A percentile compares a stretch with the other conserved stretches of the same genome.
Evolutionary conservation across 23 tunicate genomes (phyloP).

Genomic region (Halocynthia roretzi): DNA sequence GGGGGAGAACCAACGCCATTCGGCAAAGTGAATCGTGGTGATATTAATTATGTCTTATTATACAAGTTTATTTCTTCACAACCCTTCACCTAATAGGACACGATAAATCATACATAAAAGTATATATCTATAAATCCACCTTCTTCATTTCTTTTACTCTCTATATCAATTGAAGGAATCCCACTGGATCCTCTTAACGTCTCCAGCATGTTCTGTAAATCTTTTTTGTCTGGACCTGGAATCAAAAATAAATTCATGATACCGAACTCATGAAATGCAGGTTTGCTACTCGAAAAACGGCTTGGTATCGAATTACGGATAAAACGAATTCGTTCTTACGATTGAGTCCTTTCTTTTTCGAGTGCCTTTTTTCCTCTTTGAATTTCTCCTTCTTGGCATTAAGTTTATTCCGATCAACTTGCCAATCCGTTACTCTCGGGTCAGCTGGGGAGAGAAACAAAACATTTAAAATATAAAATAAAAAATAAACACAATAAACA

Average conservation of each 20-base stretch:
- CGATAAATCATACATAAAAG: too few relatives aligned
- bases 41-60: too few relatives aligned
- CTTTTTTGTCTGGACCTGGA: conserved; percentile 74
- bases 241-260: neutral
- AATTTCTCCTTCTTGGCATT: conserved; percentile 83
- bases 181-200: conserved; percentile 51
- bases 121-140: neutral
- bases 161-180: neutral
- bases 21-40: too few relatives aligned
- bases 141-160: neutral
- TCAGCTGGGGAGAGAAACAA: conserved; percentile 29
- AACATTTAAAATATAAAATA: neutral
- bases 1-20: too few relatives aligned
- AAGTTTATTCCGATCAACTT: conserved; percentile 71
- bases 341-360: conserved; percentile 72
- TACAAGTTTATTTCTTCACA: too few relatives aligned
- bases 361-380: conserved; percentile 49
- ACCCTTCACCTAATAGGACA: too few relatives aligned
- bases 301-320: neutral
- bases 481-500: too few relatives aligned
- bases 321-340: conserved; percentile 22
- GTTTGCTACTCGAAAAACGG: neutral
- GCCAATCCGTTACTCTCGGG: conserved; percentile 51
- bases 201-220: conserved; percentile 65
- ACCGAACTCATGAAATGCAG: neutral